Base-by-base conservation (phyloP, 1,140 invertebrate genomes). In the Leptinotarsa texana region DNA sequence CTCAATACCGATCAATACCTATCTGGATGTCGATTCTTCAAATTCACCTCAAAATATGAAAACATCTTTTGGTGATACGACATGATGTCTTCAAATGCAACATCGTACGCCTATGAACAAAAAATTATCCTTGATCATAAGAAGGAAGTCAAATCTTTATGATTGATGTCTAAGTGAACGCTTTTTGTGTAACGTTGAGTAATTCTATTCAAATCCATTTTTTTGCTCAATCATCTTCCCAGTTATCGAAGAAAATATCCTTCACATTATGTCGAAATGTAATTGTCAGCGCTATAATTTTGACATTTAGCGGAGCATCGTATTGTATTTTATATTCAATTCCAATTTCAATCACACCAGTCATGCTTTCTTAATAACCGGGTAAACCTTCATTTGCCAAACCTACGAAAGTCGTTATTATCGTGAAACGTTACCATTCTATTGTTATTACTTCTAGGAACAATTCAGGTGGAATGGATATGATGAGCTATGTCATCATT, bases 301-400 rank as follows among this genome's bases (percentile, higher is more conserved):
- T 73, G 75, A 76, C 75, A 76, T 76, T 76, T 76, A 75, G 66
- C 72, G 65, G 70, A 75, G 74, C 74, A 75, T 75, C 74, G 66
- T 49, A 67, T 72, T 66, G 65, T 72, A 63, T 75, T 67, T 42
- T 42, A 61, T 66, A 72, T 65, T 71, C 69, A 75, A 71, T 76
- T 76, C 73, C 75, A 73, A 73, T 76, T 76, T 76, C 75, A 76
- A 73, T 73, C 63, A 68, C 68, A 73, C 70, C 65, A 69, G 67
- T 69, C 67, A 48, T 47, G 63, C 24, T 33, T 47, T 69, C 67
- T 69, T 69, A 69, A 33, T 69, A 69, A 69, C 42, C 17, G n/a
- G 67, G 27, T 33, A 49, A 69, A 49, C 24, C 67, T 42, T 48
- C 15, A 24, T 66, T 18, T 24, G 67, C 67, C 67, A 21, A 47